These are phyloP conservation scores for Camarhynchus parvulus DNA, from an alignment of 2,113 vertebrate genomes.

Conservation along the genomic window DNA sequence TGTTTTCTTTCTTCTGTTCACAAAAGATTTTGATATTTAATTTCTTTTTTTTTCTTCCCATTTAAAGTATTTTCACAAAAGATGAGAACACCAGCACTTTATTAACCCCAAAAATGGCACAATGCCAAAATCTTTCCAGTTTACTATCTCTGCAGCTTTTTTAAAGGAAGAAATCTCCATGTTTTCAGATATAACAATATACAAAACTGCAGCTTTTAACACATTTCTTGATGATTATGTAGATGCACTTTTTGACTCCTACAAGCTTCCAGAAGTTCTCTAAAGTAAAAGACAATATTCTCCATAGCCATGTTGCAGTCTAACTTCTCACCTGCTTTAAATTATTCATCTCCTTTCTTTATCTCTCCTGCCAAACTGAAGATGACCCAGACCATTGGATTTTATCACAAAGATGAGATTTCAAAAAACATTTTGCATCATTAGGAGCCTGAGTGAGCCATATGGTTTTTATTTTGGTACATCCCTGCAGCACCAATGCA, in stretches of 20 bases:
- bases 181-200: background rate
- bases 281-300: background rate
- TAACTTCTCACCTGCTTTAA: background rate
- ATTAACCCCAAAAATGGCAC: background rate
- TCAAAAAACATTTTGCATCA: background rate
- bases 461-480: background rate
- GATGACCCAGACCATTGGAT: background rate
- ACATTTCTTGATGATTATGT: background rate
- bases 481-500: background rate
- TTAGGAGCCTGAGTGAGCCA: background rate
- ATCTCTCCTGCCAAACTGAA: background rate
- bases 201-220: background rate
- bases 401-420: background rate
- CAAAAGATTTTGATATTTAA: background rate
- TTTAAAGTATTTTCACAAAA: background rate
- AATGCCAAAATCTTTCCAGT: background rate
- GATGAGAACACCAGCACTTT: background rate
- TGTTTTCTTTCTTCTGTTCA: background rate
- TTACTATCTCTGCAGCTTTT: background rate
- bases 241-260: background rate
- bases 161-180: background rate
- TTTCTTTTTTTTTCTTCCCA: background rate
- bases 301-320: background rate
- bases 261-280: background rate
- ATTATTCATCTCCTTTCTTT: background rate